Base-by-base conservation (phyloP, 2,888 invertebrate genomes). In the Bellardia bayeri region DNA sequence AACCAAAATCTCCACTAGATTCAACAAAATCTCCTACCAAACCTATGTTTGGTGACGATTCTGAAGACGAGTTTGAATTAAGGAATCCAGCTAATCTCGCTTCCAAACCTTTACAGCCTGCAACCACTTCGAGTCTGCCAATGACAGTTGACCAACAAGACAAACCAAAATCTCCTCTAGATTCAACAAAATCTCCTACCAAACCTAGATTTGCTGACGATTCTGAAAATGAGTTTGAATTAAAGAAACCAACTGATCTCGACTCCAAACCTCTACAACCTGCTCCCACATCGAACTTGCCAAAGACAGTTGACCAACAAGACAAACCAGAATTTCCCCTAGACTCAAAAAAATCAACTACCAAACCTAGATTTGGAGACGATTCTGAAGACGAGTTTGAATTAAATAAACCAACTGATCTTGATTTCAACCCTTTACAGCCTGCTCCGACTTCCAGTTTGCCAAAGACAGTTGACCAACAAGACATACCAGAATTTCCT, bases 261-360 rank as follows among this genome's bases (percentile, higher is more conserved):
- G 13, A 82, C 13, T 40, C 63, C 23, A 69, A 69, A 63, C 69
- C 75, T 45, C 4, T 11, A 30, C 23, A 23, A 1, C 23, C 23
- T 23, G 23, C 23, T 23, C 1, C 23, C 23, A 23, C 1, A 1
- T 23, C 23, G 23, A 23, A 1, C 1, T 23, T 23, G 23, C 23
- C 23, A 23, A 23, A 23, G 23, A 23, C 23, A 23, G 23, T 23
- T 23, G 23, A 23, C 23, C 23, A 23, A 23, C 23, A 23, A 23
- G 23, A 23, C 23, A 40, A 51, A 74, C 23, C 42, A 33, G 49
- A 56, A 64, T 68, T 42, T 16, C 23, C 63, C 30, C 1, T 63
- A 4, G 51, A 33, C 16, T 58, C 16, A 58, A 56, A 16, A 30
- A 74, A 69, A 58, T 82, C 86, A 11, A 74, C 86, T n/a, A 23